Base-by-base conservation (phyloP, 2,888 invertebrate species). In the Caenorhabditis japonica region DNA sequence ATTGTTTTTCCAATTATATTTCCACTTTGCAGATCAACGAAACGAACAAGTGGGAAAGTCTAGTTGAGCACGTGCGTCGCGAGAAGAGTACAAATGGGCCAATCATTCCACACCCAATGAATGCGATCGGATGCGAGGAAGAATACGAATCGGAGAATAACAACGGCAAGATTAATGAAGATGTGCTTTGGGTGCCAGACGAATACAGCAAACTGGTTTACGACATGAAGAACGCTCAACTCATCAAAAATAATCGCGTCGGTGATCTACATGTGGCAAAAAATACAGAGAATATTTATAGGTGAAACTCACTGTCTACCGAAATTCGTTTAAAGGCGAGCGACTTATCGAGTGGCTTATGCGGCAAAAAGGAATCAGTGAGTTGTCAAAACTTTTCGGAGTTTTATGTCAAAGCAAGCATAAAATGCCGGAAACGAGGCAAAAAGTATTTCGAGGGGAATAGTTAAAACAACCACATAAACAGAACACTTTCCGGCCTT, bases 341-440 rank as follows among this genome's bases (percentile, higher is more conserved):
- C 88, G 88, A n/a, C 88, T 89, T 77, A 86, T 89, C 13, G 86
- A 88, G 60, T 89, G 89, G 89, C 83, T 89, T 15, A 85, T 88
- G 47, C 83, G 84, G 46, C 87, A 84, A 7, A 88, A 88, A 75
- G 75, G 79, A 30, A 75, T 89, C 44, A 88, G 89, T 89, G 76
- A 61, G 83, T 78, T 43, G 10, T n/a, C 12, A 17, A 13, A 33
- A 33, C 30, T 38, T 19, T 46, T 21, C 27, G 12, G 17, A 15
- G 23, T 43, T 17, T 52, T 55, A 33, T 17, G 23, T 13, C 51
- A 44, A 66, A 56, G 44, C 25, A 8, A n/a, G n/a, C n/a, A n/a
- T n/a, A 56, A 64, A 8, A 7, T 15, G 33, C 66, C 56, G 56
- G 66, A 66, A 56, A 49, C 56, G 3, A 19, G 19, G 23, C 52